Evolutionary conservation across 2,113 vertebrate genomes (phyloP), one percentile per base, ranked within the genome.

Genomic region (Prunella fulvescens): DNA sequence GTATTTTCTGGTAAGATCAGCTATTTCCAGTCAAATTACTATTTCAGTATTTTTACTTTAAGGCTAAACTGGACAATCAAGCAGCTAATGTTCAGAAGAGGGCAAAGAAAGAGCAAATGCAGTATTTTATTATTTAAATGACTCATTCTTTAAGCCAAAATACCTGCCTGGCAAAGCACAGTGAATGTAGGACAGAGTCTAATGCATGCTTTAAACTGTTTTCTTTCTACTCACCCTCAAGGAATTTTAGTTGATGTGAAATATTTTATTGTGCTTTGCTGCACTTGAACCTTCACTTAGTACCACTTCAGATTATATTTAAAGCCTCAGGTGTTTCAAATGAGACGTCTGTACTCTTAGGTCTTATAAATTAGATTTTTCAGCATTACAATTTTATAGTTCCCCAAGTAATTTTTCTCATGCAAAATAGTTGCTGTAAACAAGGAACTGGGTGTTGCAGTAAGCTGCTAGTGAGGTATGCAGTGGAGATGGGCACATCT

Each of bases 311-410:
- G 29, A 76, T 83, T 87, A 61, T 90, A 92, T 91, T 81, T 88
- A 88, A 80, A 45, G 51, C 79, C 58, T 92, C 22, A 11, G 47
- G 58, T 31, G 3, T 92, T 92, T 79, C 57, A 78, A 76, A 90
- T 42, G 22, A 87, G 42, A 39, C 33, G 2, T 50, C 45, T 77
- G 16, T 85, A 82, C 74, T 77, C 53, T 66, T 42, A 60, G 26
- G 50, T 83, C 37, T 74, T 86, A 73, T 56, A 91, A 91, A 93
- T 84, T 44, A 81, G 64, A 70, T 88, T 82, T 94, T 93, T 89
- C 62, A 76, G 20, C 35, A 56, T 83, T 81, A 66, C 24, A 77
- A 54, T 87, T 79, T 76, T 62, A 58, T 65, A 56, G 47, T 69
- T 95, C 67, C 71, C 66, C 22, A 74, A 73, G 47, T 89, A 88